Evolutionary conservation across 2,888 invertebrate species (phyloP).

Genomic region (Ceratothoa steindachneri): DNA sequence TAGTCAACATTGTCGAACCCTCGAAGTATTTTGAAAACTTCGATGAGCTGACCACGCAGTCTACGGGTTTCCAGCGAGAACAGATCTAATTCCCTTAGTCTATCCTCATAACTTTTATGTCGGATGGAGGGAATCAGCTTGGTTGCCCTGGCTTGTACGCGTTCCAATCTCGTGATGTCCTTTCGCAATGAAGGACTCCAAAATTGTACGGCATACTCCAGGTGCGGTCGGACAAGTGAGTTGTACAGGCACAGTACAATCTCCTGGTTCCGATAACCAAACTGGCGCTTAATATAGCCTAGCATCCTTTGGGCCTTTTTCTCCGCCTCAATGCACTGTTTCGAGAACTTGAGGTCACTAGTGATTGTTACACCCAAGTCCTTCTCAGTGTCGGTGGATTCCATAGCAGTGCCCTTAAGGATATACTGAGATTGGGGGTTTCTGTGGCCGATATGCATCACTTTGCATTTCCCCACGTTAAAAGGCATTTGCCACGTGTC

Average conservation of each 20-base stretch:
- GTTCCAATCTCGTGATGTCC: not conserved
- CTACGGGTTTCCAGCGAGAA: not conserved
- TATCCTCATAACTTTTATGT: not conserved
- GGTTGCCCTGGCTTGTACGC: not conserved
- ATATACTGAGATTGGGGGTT: not conserved
- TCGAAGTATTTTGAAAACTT: not conserved
- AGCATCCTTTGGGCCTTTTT: not conserved
- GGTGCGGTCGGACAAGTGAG: slow-evolving; percentile 1
- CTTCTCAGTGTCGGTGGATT: not conserved
- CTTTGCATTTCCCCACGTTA: not conserved
- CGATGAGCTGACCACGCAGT: not conserved
- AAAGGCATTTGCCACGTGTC: not conserved
- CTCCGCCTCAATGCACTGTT: slow-evolving; percentile 2
- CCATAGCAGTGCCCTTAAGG: not conserved
- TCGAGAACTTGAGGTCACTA: slow-evolving; percentile 4
- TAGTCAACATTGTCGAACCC: not conserved
- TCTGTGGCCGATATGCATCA: not conserved
- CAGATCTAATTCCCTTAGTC: not conserved
- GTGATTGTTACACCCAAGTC: not conserved
- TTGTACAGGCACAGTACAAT: not conserved
- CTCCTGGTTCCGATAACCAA: not conserved
- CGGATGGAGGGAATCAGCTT: not conserved
- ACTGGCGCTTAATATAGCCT: not conserved
- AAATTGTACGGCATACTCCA: slow-evolving; percentile 1
- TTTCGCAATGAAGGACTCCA: not conserved